These are phyloP conservation scores for Eristalis pertinax DNA, from an alignment of 2,888 invertebrate species.

Conservation along the genomic window DNA sequence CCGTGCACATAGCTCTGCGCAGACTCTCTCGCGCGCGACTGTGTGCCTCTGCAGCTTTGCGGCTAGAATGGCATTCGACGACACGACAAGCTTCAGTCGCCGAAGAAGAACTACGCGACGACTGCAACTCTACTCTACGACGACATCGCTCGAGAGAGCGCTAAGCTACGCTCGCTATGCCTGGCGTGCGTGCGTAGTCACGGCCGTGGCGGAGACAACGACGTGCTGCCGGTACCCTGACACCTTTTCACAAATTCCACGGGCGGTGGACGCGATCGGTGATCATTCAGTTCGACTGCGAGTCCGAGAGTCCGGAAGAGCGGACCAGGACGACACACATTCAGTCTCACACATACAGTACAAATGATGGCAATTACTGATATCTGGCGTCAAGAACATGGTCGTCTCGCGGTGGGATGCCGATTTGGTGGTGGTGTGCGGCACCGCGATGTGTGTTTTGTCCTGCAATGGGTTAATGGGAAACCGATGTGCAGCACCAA, in stretches of 20 bases:
- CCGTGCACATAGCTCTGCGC: conserved; percentile 44
- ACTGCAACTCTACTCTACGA: conserved; percentile 6
- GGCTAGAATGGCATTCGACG: conserved; percentile 38
- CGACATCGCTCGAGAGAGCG: conserved; percentile 34
- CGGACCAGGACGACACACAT: conserved; percentile 23
- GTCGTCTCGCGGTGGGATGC: conserved; percentile 61
- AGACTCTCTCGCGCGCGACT: background rate
- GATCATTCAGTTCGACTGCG: conserved; percentile 61
- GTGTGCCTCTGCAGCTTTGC: conserved; percentile 16
- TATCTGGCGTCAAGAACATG: conserved; percentile 72
- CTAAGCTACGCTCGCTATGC: conserved; percentile 22
- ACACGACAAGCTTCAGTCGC: conserved; percentile 32
- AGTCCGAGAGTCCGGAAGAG: conserved; percentile 12
- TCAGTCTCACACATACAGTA: conserved; percentile 56
- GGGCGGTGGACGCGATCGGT: conserved; percentile 53
- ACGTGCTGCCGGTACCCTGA: conserved; percentile 43
- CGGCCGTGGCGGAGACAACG: conserved; percentile 45
- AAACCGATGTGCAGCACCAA: conserved; percentile 71
- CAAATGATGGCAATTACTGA: conserved; percentile 73
- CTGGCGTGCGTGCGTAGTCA: conserved; percentile 42
- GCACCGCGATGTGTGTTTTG: conserved; percentile 57
- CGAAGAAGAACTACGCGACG: background rate
- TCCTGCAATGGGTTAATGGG: conserved; percentile 69
- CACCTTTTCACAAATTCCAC: conserved; percentile 71
- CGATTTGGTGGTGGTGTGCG: conserved; percentile 18